Percentiles rank a stretch among this genome's conserved stretches.
Evolutionary conservation across 2,113 vertebrate species (phyloP).

Genomic region (Myiagra hebetior): DNA sequence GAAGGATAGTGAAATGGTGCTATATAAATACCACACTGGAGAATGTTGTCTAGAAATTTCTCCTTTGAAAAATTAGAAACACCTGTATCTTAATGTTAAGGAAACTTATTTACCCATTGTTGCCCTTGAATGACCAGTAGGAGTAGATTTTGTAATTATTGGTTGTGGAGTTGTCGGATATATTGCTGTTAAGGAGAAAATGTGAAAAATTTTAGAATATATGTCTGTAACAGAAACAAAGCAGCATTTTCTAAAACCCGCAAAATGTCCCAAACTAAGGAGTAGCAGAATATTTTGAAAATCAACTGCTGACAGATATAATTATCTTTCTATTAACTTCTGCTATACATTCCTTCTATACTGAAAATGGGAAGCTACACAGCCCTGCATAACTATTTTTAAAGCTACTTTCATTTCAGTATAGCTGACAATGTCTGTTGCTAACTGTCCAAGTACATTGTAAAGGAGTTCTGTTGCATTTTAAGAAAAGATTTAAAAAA

Average conservation of each 20-base stretch:
- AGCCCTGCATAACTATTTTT: background rate
- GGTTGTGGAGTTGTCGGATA: slow-evolving; percentile 41
- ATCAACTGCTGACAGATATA: background rate
- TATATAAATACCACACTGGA: background rate
- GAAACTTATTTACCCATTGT: slow-evolving; percentile 73
- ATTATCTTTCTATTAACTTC: background rate
- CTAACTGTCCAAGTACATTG: background rate
- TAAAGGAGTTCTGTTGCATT: background rate
- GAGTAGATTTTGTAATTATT: slow-evolving; percentile 40
- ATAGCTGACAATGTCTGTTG: background rate
- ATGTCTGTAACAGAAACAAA: background rate
- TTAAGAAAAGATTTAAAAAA: background rate
- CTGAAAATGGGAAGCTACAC: background rate
- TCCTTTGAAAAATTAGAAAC: background rate
- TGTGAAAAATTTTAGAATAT: slow-evolving; percentile 41
- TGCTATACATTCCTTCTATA: background rate
- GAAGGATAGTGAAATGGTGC: background rate
- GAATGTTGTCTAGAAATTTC: background rate
- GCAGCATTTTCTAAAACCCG: background rate
- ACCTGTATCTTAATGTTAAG: background rate
- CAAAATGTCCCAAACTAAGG: background rate
- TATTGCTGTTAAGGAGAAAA: slow-evolving; percentile 57
- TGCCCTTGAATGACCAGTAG: slow-evolving; percentile 51
- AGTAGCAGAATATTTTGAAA: background rate
- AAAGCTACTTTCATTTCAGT: background rate